Evolutionary conservation across 2,797 vertebrate species (phyloP).

Genomic region (Parotocinclus haroldoi): DNA sequence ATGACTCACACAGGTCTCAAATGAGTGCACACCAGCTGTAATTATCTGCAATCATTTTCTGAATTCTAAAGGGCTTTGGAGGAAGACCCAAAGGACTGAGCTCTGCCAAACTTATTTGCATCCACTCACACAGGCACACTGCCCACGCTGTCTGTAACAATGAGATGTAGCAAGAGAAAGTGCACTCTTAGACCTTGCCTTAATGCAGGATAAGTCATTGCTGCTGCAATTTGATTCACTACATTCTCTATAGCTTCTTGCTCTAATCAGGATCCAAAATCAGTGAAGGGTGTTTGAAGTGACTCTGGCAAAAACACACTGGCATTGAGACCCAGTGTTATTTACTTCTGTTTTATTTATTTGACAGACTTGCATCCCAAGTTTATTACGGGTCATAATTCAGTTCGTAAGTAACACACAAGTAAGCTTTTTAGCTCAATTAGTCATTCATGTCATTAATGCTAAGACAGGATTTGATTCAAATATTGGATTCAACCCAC

Average conservation of each 20-base stretch:
- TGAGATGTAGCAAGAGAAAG: constrained; percentile 16
- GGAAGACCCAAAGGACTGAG: constrained; percentile 19
- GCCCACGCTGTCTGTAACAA: constrained; percentile 32
- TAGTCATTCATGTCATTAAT: no score
- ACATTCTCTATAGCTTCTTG: constrained; percentile 2
- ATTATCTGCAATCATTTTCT: constrained; percentile 10
- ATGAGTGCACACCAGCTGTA: neutral
- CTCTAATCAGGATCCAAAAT: constrained; percentile 7
- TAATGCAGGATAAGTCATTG: constrained; percentile 33
- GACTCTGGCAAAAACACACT: neutral
- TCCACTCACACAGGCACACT: constrained; percentile 15
- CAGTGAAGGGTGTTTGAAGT: neutral
- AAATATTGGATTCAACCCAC: no score
- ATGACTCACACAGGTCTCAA: neutral
- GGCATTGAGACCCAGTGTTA: no score
- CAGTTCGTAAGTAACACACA: no score
- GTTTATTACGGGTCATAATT: no score
- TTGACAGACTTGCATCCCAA: no score
- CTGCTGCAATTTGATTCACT: constrained; percentile 6
- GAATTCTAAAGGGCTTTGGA: constrained; percentile 13
- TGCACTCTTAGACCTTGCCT: constrained; percentile 23
- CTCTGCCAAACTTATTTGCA: constrained; percentile 30
- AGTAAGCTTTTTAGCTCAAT: no score
- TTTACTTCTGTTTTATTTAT: no score
- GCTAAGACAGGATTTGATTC: no score